These are phyloP conservation scores for Tetropium fuscum DNA, from an alignment of 2,888 invertebrate genomes.

Conservation along the genomic window DNA sequence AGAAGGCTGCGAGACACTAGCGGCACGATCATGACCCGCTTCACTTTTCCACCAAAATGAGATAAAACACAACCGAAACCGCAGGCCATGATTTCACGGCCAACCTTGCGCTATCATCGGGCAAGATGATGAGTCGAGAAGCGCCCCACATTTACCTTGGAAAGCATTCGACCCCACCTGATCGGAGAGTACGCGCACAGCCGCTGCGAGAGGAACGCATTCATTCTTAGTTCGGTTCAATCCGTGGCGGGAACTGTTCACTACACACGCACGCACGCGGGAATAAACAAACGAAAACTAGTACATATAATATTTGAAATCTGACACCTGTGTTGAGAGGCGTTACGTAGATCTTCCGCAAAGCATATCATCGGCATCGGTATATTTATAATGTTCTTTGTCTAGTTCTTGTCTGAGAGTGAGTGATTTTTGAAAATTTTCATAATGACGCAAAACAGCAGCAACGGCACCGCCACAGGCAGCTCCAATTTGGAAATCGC, in stretches of 20 bases:
- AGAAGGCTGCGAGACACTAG: too few species aligned
- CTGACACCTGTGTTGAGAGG: too few species aligned
- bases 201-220: not conserved
- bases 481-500: constrained; percentile 69
- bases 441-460: constrained; percentile 28
- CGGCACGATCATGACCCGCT: constrained; percentile 4
- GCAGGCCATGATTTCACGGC: not conserved
- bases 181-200: constrained; percentile 11
- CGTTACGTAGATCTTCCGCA: too few species aligned
- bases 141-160: constrained; percentile 24
- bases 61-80: constrained; percentile 10
- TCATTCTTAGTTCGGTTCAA: constrained; percentile 11
- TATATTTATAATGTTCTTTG: constrained; percentile 5
- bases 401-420: constrained; percentile 8
- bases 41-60: not conserved
- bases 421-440: constrained; percentile 6
- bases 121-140: not conserved
- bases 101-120: constrained; percentile 1
- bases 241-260: constrained; percentile 15
- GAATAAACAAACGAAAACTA: too few species aligned
- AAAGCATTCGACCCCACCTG: constrained; percentile 31
- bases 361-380: too few species aligned
- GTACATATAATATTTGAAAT: too few species aligned
- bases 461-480: constrained; percentile 60
- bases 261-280: too few species aligned